Conservation (phyloP, 2,888 invertebrate species). For the Drosophila mercatorum region DNA sequence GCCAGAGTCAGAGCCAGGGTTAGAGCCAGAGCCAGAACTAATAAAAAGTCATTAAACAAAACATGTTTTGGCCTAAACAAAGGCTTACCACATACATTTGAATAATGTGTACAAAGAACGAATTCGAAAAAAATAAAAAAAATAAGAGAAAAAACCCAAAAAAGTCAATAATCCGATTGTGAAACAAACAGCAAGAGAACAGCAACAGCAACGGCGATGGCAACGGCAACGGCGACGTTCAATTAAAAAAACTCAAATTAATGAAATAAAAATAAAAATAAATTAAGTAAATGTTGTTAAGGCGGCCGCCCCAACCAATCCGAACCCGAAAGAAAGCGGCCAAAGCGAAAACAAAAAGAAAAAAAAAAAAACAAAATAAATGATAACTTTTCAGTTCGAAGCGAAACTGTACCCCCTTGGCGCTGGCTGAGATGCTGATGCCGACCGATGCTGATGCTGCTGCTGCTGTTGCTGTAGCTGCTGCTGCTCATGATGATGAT, state of each 20-base stretch:
- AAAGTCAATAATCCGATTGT: conserved; percentile 77
- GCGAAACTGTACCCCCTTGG: conserved; percentile 82
- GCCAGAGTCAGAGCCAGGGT: conserved; percentile 38
- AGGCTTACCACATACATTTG: conserved; percentile 65
- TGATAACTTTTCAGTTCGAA: conserved; percentile 79
- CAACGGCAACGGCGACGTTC: conserved; percentile 50
- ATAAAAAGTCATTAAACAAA: conserved; percentile 74
- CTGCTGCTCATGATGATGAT: conserved; percentile 44
- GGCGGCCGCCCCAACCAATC: conserved; percentile 40
- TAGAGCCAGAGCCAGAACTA: conserved; percentile 53
- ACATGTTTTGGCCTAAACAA: conserved; percentile 76
- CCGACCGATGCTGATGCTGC: conserved; percentile 20
- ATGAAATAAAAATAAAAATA: conserved; percentile 72
- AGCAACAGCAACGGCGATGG: conserved; percentile 5
- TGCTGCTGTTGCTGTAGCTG: conserved; percentile 34
- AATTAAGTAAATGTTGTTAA: conserved; percentile 66
- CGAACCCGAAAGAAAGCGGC: conserved; percentile 67
- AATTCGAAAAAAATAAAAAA: conserved; percentile 21
- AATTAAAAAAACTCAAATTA: conserved; percentile 72
- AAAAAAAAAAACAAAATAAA: conserved; percentile 41
- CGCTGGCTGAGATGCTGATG: conserved; percentile 50
- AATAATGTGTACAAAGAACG: conserved; percentile 65
- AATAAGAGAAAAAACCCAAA: conserved; percentile 28
- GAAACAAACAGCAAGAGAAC: conserved; percentile 44
- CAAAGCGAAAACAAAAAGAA: conserved; percentile 59